A percentile compares a stretch with the other conserved stretches of the same genome.
Conservation (phyloP, 2,797 vertebrate species). For the Sebastes steindachneri region DNA sequence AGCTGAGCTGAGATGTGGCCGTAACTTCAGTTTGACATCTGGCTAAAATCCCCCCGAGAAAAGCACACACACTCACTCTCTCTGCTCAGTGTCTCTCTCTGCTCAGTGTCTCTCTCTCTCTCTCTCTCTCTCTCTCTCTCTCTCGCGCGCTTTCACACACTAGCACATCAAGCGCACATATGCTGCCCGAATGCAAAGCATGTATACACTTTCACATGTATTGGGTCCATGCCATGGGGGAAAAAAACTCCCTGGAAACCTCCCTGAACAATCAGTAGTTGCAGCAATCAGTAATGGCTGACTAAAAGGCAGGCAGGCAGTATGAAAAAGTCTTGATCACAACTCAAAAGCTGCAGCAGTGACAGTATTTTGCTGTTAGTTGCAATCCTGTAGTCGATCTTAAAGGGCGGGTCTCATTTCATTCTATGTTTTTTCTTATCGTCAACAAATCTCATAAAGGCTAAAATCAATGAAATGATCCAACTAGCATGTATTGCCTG, state of each 20-base stretch:
- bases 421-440: not conserved
- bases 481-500: not conserved
- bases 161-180: not conserved
- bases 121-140: not conserved
- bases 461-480: not conserved
- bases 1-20: constrained; percentile 62
- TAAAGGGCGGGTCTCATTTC: not conserved
- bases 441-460: not conserved
- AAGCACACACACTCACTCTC: not conserved
- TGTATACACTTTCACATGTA: constrained; percentile 41
- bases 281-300: constrained; percentile 5
- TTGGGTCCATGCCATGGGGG: constrained; percentile 44
- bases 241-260: constrained; percentile 26
- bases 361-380: not conserved
- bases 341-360: constrained; percentile 1
- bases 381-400: not conserved
- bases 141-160: not conserved
- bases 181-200: constrained; percentile 34
- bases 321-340: not conserved
- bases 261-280: constrained; percentile 19
- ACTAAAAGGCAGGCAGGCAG: not conserved
- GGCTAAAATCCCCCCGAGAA: constrained; percentile 47
- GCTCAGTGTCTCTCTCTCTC: not conserved
- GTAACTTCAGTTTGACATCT: constrained; percentile 72
- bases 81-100: not conserved